A percentile compares a stretch with the other conserved stretches of the same genome.
Conservation (phyloP, 2,797 vertebrate genomes). For the Champsocephalus esox region DNA sequence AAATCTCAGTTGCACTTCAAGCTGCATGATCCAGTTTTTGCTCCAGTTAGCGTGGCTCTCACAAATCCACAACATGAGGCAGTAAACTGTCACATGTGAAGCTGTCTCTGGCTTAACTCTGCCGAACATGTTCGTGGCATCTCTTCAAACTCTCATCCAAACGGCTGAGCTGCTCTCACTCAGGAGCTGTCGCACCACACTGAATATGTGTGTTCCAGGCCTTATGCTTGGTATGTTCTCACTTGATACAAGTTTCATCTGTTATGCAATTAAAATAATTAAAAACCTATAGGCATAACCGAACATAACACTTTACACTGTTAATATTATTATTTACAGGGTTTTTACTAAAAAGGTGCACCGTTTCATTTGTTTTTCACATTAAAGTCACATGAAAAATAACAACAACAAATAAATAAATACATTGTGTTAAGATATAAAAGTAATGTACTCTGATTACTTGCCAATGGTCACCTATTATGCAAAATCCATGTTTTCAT, state of each 20-base stretch:
- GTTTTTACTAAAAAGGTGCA: too few relatives aligned
- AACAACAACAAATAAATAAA: too few relatives aligned
- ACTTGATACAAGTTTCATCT: neutral
- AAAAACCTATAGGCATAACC: neutral
- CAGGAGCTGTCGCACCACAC: neutral
- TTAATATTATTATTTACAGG: neutral
- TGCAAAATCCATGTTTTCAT: too few relatives aligned
- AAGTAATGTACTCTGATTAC: too few relatives aligned
- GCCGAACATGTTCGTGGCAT: slow-evolving; percentile 45
- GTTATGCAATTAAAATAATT: neutral
- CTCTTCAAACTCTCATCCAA: slow-evolving; percentile 41
- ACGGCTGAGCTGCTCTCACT: slow-evolving; percentile 21
- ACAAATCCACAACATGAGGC: slow-evolving; percentile 37
- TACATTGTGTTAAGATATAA: too few relatives aligned
- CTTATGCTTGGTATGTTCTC: neutral
- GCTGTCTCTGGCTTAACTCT: slow-evolving; percentile 31
- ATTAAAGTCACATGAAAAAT: too few relatives aligned
- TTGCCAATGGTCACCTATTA: too few relatives aligned
- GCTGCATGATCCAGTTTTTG: neutral
- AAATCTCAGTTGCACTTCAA: neutral
- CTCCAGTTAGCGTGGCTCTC: slow-evolving; percentile 3
- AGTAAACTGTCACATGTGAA: slow-evolving; percentile 16
- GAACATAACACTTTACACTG: neutral
- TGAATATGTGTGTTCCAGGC: slow-evolving; percentile 7
- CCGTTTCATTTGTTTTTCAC: too few relatives aligned